phyloP scores from a whole-genome alignment of 1,140 invertebrate genomes.

The Pachyrhynchus sulphureomaculatus region DNA sequence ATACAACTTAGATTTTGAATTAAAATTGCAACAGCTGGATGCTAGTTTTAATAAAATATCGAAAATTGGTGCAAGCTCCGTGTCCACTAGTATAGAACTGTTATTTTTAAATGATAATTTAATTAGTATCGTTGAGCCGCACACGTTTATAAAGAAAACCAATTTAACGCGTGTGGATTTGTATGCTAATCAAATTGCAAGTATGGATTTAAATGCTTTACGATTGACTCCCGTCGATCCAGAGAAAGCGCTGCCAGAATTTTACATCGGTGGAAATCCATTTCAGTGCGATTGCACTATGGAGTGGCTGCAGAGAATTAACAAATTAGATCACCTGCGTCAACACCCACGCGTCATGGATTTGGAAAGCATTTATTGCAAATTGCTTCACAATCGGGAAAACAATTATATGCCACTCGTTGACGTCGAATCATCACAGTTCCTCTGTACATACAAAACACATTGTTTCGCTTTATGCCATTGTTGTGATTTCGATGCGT shows the following conservation, averaged over 20 bases:
- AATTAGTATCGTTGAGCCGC: constrained; percentile 74
- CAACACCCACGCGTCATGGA: constrained; percentile 90
- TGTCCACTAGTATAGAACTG: constrained; percentile 76
- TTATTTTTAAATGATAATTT: constrained; percentile 82
- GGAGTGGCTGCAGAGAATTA: constrained; percentile 85
- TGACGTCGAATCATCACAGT: constrained; percentile 82
- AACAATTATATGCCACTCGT: constrained; percentile 78
- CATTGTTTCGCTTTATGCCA: constrained; percentile 92
- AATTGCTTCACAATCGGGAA: constrained; percentile 81
- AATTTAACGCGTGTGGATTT: constrained; percentile 82
- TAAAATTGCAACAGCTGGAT: constrained; percentile 75
- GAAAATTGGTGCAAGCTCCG: constrained; percentile 66
- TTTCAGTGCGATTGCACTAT: constrained; percentile 86
- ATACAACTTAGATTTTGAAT: constrained; percentile 66
- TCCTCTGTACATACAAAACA: constrained; percentile 88
- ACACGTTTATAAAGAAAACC: constrained; percentile 80
- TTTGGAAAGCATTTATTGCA: constrained; percentile 86
- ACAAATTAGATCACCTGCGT: constrained; percentile 69
- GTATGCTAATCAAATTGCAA: constrained; percentile 81
- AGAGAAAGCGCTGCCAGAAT: constrained; percentile 72
- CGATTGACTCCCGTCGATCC: constrained; percentile 70
- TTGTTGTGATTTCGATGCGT: no score
- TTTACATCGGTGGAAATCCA: constrained; percentile 85
- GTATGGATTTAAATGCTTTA: constrained; percentile 78
- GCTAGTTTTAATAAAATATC: constrained; percentile 80